Evolutionary conservation across 2,888 invertebrate genomes (phyloP).

Genomic region (Eupsilia transversa): DNA sequence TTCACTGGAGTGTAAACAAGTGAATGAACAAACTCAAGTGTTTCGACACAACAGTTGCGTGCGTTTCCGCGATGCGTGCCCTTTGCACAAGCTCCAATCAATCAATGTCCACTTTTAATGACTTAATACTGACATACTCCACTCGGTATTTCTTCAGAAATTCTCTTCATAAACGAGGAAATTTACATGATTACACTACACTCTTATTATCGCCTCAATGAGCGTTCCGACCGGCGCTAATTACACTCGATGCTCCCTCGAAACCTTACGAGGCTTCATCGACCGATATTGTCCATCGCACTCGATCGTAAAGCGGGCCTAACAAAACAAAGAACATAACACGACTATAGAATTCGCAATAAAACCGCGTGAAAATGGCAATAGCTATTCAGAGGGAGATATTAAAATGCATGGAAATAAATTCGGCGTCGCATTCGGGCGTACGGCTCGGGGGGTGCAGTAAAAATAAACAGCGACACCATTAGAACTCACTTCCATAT

Average conservation of each 20-base stretch:
- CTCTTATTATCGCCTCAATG: constrained; percentile 80
- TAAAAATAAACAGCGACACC: constrained; percentile 91
- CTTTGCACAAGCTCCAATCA: constrained; percentile 83
- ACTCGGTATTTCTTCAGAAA: constrained; percentile 75
- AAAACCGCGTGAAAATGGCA: constrained; percentile 90
- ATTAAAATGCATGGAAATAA: constrained; percentile 91
- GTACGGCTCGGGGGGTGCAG: constrained; percentile 90
- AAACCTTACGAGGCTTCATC: constrained; percentile 84
- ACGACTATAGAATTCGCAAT: constrained; percentile 84
- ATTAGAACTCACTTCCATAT: constrained; percentile 92
- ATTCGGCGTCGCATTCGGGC: constrained; percentile 91
- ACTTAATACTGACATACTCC: constrained; percentile 87
- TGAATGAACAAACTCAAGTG: constrained; percentile 67
- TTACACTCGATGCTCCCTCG: constrained; percentile 78
- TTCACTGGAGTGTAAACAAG: constrained; percentile 61
- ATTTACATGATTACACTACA: constrained; percentile 80
- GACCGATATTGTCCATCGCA: constrained; percentile 83
- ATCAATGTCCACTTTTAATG: constrained; percentile 87
- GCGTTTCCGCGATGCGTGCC: constrained; percentile 85
- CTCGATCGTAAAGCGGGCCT: constrained; percentile 83
- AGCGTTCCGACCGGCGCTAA: constrained; percentile 76
- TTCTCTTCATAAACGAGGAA: constrained; percentile 81
- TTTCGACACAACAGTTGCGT: constrained; percentile 79
- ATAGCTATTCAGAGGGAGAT: constrained; percentile 90
- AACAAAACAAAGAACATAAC: constrained; percentile 84